phyloP scores from a whole-genome alignment of 2,113 vertebrate genomes.

The Prionailurus bengalensis region DNA sequence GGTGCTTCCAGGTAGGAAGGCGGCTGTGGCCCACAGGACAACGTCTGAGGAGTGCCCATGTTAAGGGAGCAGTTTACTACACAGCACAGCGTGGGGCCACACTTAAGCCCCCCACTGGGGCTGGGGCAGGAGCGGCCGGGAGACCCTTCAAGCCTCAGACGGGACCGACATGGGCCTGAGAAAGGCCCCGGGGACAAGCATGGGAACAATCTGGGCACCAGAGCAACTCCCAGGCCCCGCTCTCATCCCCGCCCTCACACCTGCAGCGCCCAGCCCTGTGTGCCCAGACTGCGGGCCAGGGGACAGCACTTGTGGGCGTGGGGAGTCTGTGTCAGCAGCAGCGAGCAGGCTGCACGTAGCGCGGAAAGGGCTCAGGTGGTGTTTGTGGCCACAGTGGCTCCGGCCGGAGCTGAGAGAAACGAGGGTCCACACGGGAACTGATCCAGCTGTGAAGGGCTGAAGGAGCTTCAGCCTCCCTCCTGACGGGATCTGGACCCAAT shows the following conservation, averaged over 20 bases:
- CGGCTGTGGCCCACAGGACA: not conserved
- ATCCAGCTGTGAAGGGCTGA: not conserved
- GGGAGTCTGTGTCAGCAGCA: too few relatives aligned
- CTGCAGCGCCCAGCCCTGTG: not conserved
- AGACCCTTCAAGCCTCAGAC: not conserved
- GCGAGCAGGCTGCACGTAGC: too few relatives aligned
- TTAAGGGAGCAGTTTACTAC: not conserved
- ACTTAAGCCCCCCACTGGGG: not conserved
- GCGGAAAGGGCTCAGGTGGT: not conserved
- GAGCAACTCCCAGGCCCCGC: not conserved
- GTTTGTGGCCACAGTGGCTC: not conserved
- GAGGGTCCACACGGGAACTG: not conserved
- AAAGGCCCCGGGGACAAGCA: not conserved
- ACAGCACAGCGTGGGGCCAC: not conserved
- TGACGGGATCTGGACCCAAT: not conserved
- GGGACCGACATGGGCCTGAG: not conserved
- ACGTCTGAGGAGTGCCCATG: not conserved
- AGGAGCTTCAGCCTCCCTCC: not conserved
- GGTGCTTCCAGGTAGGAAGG: not conserved
- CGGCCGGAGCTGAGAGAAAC: too few relatives aligned
- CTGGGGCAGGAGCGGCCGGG: not conserved
- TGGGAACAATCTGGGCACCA: not conserved
- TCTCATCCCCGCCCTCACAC: not conserved
- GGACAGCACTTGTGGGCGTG: too few relatives aligned
- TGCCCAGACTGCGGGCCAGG: not conserved